Evolutionary conservation across 1,140 invertebrate genomes (phyloP), one percentile per base, ranked within the genome.

Genomic region (Anoplophora glabripennis): DNA sequence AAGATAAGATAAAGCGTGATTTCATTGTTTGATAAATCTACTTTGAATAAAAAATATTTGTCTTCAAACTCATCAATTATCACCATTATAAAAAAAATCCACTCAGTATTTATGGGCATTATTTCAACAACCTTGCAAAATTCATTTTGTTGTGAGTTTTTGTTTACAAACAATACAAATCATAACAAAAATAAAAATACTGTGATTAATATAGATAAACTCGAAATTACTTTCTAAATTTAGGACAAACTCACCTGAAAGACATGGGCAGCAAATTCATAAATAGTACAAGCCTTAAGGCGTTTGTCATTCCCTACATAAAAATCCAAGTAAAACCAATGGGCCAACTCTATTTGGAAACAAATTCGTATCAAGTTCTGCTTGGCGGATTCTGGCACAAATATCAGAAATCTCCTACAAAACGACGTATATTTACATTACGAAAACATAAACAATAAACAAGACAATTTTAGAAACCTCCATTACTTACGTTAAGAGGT

Each of bases 301-400:
- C 86, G 85, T 60, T 77, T 77, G 61, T 87, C 83, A 61, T 89
- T 84, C 33, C 83, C 84, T 69, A 90, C 92, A 75, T 95, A 96
- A 78, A 95, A 96, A 76, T 99, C 96, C 63, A 98, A 79, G 73
- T 98, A 98, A 79, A 96, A 98, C 96, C 96, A 98, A 79, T 98
- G 93, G 8, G 96, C 96, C 46, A 94, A 73, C 78, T 99, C 96
- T 59, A 98, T 92, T 86, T 97, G 93, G 77, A 98, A 98, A 75
- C 93, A 97, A 71, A 97, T 88, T 61, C 94, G 77, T 34, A 96
- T 89, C 36, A 94, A 75, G 76, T 98, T 90, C 61, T 89, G 86
- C 45, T 92, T 80, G 67, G 97, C 93, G 76, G 94, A 89, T 70
- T 91, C 89, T 14, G 94, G 94, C 37, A 97, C 84, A 76, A 96